Evolutionary conservation across 2,888 invertebrate species (phyloP), one percentile per base, ranked within the genome.

Genomic region (Plemyria rubiginata): DNA sequence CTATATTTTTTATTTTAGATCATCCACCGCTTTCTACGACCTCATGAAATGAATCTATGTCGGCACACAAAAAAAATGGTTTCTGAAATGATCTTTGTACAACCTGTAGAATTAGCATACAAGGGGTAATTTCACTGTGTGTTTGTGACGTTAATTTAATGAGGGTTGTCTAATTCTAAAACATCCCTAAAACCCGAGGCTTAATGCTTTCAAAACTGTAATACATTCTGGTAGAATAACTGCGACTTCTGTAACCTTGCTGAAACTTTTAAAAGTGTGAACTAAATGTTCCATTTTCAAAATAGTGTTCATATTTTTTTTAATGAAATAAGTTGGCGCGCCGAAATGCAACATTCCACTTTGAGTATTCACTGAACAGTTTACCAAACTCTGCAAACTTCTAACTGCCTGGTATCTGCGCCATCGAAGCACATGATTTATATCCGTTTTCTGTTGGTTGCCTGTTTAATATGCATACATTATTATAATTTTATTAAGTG

Each of bases 391-490:
- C 48, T 62, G 56, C 43, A 36, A 62, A 57, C 74, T 68, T 65
- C 70, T 71, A 72, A 75, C 74, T 72, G 73, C 80, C 79, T 76
- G 72, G 73, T 78, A 70, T 82, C 81, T 79, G 72, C 76, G 79
- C 70, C 79, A 79, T 81, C 36, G 77, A 80, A 75, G 74, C 72
- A 76, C 71, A 72, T 74, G 79, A 88, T 86, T 88, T 87, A 87
- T 84, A 73, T 75, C 68, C 73, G 76, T 80, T 52, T 54, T 32
- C 15, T 43, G 36, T 38, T 8, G 36, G 36, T 38, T 38, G 36
- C 8, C 11, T 1, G 36, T 11, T 38, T 38, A 11, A 8, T 38
- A 38, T 38, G 36, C 36, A 38, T 38, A 38, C 36, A 38, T 11
- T 38, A 38, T 2, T 22, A 22, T 22, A 22, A 38, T 38, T 38